A percentile compares a stretch with the other conserved stretches of the same genome.
These are phyloP conservation scores for Maccullochella peelii DNA, from an alignment of 2,113 vertebrate species.

Conservation along the genomic window DNA sequence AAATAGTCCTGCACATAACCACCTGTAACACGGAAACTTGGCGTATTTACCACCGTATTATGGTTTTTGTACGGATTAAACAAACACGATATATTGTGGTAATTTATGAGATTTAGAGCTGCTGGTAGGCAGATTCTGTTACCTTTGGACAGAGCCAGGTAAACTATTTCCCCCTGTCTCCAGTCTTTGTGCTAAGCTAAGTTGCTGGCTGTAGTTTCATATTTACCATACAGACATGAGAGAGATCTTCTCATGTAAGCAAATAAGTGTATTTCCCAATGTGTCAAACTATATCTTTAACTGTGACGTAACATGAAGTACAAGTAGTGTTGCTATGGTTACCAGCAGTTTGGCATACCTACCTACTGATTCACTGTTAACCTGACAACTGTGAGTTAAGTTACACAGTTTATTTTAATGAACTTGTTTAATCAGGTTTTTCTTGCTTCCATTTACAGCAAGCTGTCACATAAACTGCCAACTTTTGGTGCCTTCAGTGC, in stretches of 20 bases:
- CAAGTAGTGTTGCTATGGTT: constrained; percentile 18
- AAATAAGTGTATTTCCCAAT: neutral
- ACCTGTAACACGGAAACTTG: neutral
- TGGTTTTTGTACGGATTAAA: no score
- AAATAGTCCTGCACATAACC: neutral
- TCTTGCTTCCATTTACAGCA: neutral
- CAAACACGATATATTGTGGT: no score
- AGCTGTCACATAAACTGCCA: neutral
- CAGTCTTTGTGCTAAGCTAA: neutral
- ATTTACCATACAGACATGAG: neutral
- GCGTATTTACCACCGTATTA: neutral
- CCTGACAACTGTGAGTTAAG: neutral
- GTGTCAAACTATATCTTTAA: neutral
- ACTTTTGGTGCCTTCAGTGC: neutral
- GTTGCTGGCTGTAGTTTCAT: neutral
- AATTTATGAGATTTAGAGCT: no score
- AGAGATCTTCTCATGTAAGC: no score
- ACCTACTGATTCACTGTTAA: neutral
- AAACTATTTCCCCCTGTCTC: neutral
- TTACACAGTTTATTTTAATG: neutral
- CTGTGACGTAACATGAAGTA: neutral
- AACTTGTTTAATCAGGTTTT: neutral
- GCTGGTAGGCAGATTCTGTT: no score
- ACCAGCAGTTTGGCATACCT: neutral
- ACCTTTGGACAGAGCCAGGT: no score